Percentiles rank a stretch among this genome's conserved stretches.
phyloP scores from a whole-genome alignment of 2,113 vertebrate species.

The Calyptommatus sinebrachiatus region DNA sequence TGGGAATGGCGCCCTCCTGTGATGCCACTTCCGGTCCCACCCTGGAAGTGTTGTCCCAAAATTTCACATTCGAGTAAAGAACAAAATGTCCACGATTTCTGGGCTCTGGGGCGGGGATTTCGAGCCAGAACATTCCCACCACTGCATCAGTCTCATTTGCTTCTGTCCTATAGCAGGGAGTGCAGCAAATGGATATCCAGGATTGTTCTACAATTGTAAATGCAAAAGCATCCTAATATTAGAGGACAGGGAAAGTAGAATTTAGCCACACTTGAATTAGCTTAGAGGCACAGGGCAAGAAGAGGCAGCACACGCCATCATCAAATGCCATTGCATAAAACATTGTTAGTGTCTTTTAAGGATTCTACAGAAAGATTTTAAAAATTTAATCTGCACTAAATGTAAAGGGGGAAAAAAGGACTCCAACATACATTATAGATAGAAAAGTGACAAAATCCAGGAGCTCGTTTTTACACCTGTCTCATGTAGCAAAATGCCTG shows the following conservation, averaged over 20 bases:
- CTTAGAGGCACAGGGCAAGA: not conserved
- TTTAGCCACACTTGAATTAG: not conserved
- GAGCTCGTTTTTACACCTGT: not conserved
- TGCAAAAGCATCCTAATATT: not conserved
- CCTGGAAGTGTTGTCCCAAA: no score
- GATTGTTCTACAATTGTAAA: no score
- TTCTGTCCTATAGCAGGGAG: no score
- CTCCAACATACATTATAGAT: not conserved
- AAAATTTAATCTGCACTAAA: slow-evolving; percentile 17
- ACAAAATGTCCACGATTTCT: no score
- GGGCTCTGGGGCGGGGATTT: no score
- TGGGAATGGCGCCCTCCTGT: no score
- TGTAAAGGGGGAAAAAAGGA: not conserved
- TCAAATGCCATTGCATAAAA: not conserved
- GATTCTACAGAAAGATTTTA: not conserved
- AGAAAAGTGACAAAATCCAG: slow-evolving; percentile 25
- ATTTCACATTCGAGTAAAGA: no score
- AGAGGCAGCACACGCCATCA: not conserved
- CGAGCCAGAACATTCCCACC: no score
- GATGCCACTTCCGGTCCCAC: no score
- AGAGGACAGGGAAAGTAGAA: not conserved
- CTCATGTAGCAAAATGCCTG: slow-evolving; percentile 26
- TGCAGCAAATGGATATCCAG: no score
- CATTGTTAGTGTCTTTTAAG: not conserved
- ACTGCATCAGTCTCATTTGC: no score